Evolutionary conservation across 1,140 invertebrate genomes (phyloP).

Genomic region (Calosoma granatense): DNA sequence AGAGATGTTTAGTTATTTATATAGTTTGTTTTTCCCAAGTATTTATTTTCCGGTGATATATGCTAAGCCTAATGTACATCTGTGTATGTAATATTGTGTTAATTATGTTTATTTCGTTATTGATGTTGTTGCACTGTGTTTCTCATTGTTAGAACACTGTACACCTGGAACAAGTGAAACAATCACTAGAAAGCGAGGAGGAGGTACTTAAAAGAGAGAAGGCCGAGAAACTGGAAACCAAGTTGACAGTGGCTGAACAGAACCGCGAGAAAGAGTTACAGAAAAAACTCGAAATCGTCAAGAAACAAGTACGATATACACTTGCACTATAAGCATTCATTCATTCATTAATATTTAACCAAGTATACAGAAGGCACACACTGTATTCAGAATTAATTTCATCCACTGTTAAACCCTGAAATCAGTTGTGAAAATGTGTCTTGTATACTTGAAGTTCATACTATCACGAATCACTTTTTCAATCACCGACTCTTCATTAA

Average conservation of each 20-base stretch:
- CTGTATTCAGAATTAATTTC: background rate
- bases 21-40: too few species aligned
- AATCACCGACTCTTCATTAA: background rate
- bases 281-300: constrained; percentile 67
- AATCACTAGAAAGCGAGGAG: constrained; percentile 45
- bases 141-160: constrained; percentile 1
- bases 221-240: constrained; percentile 58
- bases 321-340: background rate
- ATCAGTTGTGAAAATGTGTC: background rate
- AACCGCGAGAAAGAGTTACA: constrained; percentile 71
- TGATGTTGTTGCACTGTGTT: background rate
- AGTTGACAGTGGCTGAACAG: constrained; percentile 60
- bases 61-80: too few species aligned
- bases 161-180: constrained; percentile 53
- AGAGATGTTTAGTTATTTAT: too few species aligned
- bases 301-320: constrained; percentile 54
- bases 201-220: constrained; percentile 53
- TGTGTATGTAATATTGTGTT: too few species aligned
- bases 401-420: background rate
- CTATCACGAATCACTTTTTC: background rate
- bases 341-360: background rate
- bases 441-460: background rate
- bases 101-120: constrained; percentile 9
- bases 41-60: too few species aligned
- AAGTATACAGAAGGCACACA: constrained; percentile 3